phyloP scores from a whole-genome alignment of 2,888 invertebrate species.

The Athalia rosae region DNA sequence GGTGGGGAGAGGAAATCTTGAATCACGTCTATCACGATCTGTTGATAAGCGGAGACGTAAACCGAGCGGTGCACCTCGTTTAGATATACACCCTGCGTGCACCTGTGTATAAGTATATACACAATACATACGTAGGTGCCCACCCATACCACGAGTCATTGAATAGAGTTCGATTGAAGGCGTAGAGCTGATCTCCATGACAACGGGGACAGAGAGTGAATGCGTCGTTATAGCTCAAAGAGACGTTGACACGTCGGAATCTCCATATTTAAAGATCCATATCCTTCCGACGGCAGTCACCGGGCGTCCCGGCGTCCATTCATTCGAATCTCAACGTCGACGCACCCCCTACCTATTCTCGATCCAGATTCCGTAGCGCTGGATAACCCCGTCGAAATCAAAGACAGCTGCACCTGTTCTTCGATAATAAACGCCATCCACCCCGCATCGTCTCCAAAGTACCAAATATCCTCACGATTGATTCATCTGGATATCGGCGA shows the following conservation, averaged over 20 bases:
- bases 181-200: conserved; percentile 35
- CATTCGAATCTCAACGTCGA: conserved; percentile 11
- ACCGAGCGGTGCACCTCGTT: conserved; percentile 2
- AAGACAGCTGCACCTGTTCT: conserved; percentile 22
- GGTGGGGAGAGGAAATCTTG: neutral
- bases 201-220: conserved; percentile 47
- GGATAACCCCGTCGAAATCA: neutral
- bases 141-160: conserved; percentile 35
- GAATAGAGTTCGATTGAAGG: conserved; percentile 44
- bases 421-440: neutral
- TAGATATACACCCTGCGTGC: too few species aligned
- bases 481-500: neutral
- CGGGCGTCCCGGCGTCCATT: neutral
- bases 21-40: conserved; percentile 1
- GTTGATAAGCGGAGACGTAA: conserved; percentile 13
- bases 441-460: neutral
- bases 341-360: neutral
- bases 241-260: conserved; percentile 36
- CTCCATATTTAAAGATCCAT: conserved; percentile 44
- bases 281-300: neutral
- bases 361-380: conserved; percentile 2
- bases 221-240: conserved; percentile 42
- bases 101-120: too few species aligned
- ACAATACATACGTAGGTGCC: neutral
- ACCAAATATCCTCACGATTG: neutral